Conservation (phyloP, 2,888 invertebrate genomes). For the Lypha dubia region DNA sequence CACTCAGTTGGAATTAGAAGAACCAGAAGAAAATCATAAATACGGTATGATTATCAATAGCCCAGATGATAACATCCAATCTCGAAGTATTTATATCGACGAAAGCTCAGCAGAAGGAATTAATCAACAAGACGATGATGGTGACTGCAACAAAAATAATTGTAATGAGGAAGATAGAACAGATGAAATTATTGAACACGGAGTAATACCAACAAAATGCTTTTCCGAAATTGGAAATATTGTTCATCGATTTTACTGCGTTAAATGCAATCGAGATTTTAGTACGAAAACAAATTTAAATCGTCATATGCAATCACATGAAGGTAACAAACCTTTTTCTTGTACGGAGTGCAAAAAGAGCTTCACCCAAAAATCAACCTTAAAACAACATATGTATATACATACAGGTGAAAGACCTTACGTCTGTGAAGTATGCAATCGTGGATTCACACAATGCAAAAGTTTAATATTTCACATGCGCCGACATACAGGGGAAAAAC, state of each 20-base stretch:
- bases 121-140: constrained; percentile 2
- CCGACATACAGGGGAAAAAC: constrained; percentile 80
- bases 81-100: constrained; percentile 43
- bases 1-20: constrained; percentile 49
- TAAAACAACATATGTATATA: constrained; percentile 80
- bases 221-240: constrained; percentile 1
- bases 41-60: constrained; percentile 74
- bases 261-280: constrained; percentile 79
- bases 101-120: constrained; percentile 67
- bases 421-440: constrained; percentile 77
- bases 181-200: constrained; percentile 33
- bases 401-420: constrained; percentile 80
- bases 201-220: constrained; percentile 9
- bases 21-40: constrained; percentile 69
- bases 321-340: constrained; percentile 77
- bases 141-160: constrained; percentile 26
- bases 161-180: constrained; percentile 27
- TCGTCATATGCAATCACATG: constrained; percentile 79
- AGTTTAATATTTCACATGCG: constrained; percentile 80
- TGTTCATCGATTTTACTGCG: constrained; percentile 74
- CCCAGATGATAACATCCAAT: constrained; percentile 62
- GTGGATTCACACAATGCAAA: constrained; percentile 80
- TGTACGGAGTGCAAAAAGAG: constrained; percentile 78
- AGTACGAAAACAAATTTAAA: constrained; percentile 80
- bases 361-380: constrained; percentile 79